These are phyloP conservation scores for Microtus obscurus DNA, from an alignment of 2,797 vertebrate species.

Conservation along the genomic window DNA sequence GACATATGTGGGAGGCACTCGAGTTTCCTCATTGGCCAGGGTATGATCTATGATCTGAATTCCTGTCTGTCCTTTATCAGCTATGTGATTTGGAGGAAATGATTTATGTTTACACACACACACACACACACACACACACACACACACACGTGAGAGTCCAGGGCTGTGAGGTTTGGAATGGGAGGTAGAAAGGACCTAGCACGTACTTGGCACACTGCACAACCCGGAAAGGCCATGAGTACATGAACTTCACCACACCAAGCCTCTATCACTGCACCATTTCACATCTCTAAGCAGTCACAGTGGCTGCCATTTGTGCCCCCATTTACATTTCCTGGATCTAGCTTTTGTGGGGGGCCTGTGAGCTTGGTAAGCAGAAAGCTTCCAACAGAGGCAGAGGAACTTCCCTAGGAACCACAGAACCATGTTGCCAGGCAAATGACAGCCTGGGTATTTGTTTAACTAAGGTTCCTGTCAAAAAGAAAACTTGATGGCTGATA, in stretches of 20 bases:
- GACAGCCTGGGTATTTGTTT: slow-evolving; percentile 80
- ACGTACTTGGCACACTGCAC: not conserved
- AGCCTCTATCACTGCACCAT: not conserved
- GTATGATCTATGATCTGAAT: not conserved
- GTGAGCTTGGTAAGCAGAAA: slow-evolving; percentile 52
- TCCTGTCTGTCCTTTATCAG: not conserved
- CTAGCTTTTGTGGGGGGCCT: not conserved
- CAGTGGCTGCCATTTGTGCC: not conserved
- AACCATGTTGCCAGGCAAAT: slow-evolving; percentile 74
- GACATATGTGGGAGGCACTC: not conserved
- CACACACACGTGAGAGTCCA: not conserved
- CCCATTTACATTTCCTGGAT: not conserved
- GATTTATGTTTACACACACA: not conserved
- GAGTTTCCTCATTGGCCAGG: not conserved
- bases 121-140: too few species aligned
- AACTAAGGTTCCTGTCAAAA: slow-evolving; percentile 79
- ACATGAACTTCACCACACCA: not conserved
- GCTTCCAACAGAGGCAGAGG: slow-evolving; percentile 18
- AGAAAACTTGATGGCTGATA: slow-evolving; percentile 80
- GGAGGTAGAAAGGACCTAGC: not conserved
- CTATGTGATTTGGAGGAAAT: not conserved
- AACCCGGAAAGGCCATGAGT: not conserved
- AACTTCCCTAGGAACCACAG: slow-evolving; percentile 68
- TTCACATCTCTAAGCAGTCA: not conserved
- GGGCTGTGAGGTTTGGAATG: not conserved